Evolutionary conservation across 1,140 invertebrate genomes (phyloP), one percentile per base, ranked within the genome.

Genomic region (Brachionus paranguensis): DNA sequence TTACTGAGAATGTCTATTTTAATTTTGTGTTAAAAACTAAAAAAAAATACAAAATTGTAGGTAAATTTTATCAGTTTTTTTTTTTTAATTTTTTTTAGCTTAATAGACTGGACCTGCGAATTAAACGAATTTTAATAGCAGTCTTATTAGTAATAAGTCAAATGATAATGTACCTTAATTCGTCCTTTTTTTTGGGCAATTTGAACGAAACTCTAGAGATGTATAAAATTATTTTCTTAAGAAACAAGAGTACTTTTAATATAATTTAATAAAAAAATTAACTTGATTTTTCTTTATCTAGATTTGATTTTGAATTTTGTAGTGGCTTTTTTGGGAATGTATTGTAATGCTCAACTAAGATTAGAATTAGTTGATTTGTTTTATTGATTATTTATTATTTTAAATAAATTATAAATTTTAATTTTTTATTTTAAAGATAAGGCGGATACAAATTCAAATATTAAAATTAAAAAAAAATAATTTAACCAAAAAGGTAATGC

Each of bases 331-430:
- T 20, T 68, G 3, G 78, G 53, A 10, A 24, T 64, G 33, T 81
- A 14, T 29, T 60, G 33, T n/a, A 81, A 64, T 68, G 33, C 78
- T 41, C 78, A 81, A 68, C 41, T 81, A 24, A 41, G 78, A 81
- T 27, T 81, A 11, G 78, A 81, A 68, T 37, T 81, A 27, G n/a
- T 76, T 24, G 72, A 76, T 50, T 76, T 76, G 5, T 76, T 76
- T 50, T 37, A 76, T 29, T 37, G 1, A 37, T 37, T 37, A 1
- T 37, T 37, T 7, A 7, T 6, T 37, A 37, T 37, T 37, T 37
- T 37, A 37, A 37, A 37, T 37, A 37, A 37, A 37, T 37, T 37
- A 37, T 7, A 37, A 37, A 37, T 37, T 6, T 37, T 7, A 37
- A 7, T 37, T 37, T 37, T 37, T 33, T 24, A 1, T 1, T 24